Evolutionary conservation across 2,113 vertebrate species (phyloP), one percentile per base, ranked within the genome.

Genomic region (Orcinus orca): DNA sequence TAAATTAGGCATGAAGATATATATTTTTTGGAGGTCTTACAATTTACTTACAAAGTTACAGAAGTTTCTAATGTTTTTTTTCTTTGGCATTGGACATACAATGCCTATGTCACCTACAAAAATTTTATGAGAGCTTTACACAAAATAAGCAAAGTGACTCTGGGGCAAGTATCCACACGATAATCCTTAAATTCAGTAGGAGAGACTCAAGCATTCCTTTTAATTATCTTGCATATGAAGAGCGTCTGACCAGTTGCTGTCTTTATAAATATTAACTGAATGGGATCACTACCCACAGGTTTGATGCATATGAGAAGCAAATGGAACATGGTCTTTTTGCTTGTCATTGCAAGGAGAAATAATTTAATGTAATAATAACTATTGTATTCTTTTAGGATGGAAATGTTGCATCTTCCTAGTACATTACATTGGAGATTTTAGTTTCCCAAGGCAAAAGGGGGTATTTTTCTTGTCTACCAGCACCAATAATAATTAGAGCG

Each of bases 401-500:
- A 55, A 94, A n/a, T 58, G 58, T 95, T 93, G 8, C 53, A 31
- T 67, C 90, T 97, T 74, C 9, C 65, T 55, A 92, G 15, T 10
- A 29, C 44, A 95, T 91, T 97, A 84, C 77, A 73, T 71, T 70
- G 70, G 87, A 80, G 31, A 83, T 86, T 95, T 77, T 73, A 0
- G 0, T 91, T 98, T 97, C 25, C 88, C 10, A 33, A 93, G 17
- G 31, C 90, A 90, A 88, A 95, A 73, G 84, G 63, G 31, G 9
- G 17, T 44, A 44, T 3, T 74, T 95, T 93, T 97, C 29, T 96
- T 88, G 12, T 96, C 81, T 97, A 71, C 26, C 50, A 55, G 25
- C 60, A 73, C 29, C 15, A 92, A 38, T 65, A 97, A 93, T 93
- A 97, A 97, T 97, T 97, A 76, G 67, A 93, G 31, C 70, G 96